phyloP scores from a whole-genome alignment of 1,140 invertebrate species.

The Ylistrum balloti region DNA sequence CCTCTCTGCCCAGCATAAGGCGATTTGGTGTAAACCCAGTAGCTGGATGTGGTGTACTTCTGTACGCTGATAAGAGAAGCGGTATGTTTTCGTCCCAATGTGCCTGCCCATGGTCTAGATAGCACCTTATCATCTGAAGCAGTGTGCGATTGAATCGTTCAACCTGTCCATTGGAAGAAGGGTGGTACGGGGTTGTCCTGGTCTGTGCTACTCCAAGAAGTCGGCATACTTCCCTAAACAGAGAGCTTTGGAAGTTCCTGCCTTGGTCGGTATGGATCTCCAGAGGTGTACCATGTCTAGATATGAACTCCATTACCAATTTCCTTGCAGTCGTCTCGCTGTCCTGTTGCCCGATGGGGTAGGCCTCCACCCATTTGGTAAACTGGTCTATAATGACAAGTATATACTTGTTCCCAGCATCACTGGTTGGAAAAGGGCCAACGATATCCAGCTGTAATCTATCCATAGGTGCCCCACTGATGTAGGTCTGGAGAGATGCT shows the following conservation, averaged over 20 bases:
- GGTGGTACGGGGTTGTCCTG: too few relatives aligned
- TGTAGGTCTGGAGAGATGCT: not conserved
- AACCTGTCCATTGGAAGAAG: too few relatives aligned
- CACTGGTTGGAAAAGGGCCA: not conserved
- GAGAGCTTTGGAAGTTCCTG: conserved; percentile 44
- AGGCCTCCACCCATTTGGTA: too few relatives aligned
- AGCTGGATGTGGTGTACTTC: too few relatives aligned
- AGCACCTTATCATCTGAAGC: not conserved
- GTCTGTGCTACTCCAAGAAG: conserved; percentile 48
- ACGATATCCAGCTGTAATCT: not conserved
- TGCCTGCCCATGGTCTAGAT: not conserved
- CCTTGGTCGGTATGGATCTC: conserved; percentile 50
- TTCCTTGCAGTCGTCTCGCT: not conserved
- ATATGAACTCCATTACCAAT: conserved; percentile 43
- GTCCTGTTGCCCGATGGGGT: not conserved
- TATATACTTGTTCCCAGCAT: conserved; percentile 9
- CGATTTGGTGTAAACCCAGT: too few relatives aligned
- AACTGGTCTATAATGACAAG: not conserved
- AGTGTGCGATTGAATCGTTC: too few relatives aligned
- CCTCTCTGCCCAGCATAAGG: too few relatives aligned
- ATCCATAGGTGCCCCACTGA: too few relatives aligned
- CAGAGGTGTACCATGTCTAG: not conserved
- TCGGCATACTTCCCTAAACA: conserved; percentile 47
- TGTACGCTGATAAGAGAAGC: too few relatives aligned
- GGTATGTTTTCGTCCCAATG: too few relatives aligned